Percentiles rank a stretch among this genome's conserved stretches.
Conservation (phyloP, 2,888 invertebrate species). For the Ennomos fuscantarius region DNA sequence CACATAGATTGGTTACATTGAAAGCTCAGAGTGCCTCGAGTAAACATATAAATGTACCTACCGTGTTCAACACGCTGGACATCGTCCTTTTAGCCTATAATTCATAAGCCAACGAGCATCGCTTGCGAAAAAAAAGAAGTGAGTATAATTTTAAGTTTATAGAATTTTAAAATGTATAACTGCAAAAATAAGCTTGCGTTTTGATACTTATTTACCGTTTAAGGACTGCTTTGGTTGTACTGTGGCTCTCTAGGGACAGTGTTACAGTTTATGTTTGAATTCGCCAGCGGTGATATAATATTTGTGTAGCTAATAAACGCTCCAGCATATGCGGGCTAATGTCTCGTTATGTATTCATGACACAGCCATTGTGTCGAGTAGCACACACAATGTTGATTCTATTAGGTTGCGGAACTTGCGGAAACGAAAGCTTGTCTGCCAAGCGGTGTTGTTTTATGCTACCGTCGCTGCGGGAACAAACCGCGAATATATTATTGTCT, state of each 20-base stretch:
- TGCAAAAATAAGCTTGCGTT: no score
- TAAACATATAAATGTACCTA: no score
- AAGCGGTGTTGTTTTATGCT: slow-evolving; percentile 58
- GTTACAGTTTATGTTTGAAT: slow-evolving; percentile 46
- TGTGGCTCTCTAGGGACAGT: slow-evolving; percentile 34
- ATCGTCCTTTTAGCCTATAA: no score
- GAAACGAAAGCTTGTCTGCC: slow-evolving; percentile 70
- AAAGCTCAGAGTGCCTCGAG: no score
- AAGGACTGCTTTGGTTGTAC: not conserved
- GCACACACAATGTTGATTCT: slow-evolving; percentile 71
- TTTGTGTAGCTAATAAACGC: slow-evolving; percentile 72
- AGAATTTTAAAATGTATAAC: no score
- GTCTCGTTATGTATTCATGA: slow-evolving; percentile 78
- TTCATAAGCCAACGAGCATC: no score
- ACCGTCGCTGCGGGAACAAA: slow-evolving; percentile 41
- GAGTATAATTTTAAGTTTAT: no score
- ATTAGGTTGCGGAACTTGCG: slow-evolving; percentile 69
- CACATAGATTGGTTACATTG: no score
- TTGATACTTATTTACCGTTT: no score
- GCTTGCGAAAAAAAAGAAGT: no score
- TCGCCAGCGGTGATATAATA: slow-evolving; percentile 56
- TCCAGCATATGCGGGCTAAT: slow-evolving; percentile 71
- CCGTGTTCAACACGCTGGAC: no score
- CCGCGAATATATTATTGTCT: slow-evolving; percentile 46
- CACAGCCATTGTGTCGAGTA: slow-evolving; percentile 71